Evolutionary conservation across 2,797 vertebrate genomes (phyloP), one percentile per base, ranked within the genome.

Genomic region (Sphenopsis melanotis): DNA sequence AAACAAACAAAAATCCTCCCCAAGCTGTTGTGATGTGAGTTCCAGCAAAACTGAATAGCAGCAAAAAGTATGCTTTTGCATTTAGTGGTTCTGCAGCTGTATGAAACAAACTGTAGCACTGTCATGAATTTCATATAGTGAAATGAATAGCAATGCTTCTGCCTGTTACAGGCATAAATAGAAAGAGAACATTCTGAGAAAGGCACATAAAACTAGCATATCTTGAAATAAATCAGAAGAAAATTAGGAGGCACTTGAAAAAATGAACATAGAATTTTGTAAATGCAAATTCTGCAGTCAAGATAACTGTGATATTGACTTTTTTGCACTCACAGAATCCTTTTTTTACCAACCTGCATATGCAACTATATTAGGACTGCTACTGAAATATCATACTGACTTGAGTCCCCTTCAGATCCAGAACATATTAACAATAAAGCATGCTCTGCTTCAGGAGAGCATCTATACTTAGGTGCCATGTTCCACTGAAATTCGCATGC

Each of bases 261-360:
- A 85, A 65, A 53, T 4, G 12, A 82, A 30, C 11, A 70, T 0
- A 26, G 8, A 81, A 29, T 46, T 49, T 59, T 29, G 5, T 39
- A 63, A 72, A 76, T 52, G 44, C 7, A 77, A 69, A 55, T 65
- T 88, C 23, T 85, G 24, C 17, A 9, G 21, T 83, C 39, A 84
- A 37, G 74, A 34, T 60, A 68, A 71, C 10, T 23, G 22, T 42
- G 36, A 19, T 11, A 23, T 16, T 91, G 26, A 37, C 12, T 20
- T 27, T 64, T 64, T 30, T 68, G 2, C 15, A 37, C 10, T 82
- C 0, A 0, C 5, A 68, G 36, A 41, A 60, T 36, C 7, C 4
- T 68, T 87, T 85, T 80, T 83, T 59, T 46, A 10, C 26, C 30
- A 6, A 0, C 9, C 26, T 41, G 34, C 7, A 8, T 63, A 34